Conservation (phyloP, 2,113 vertebrate species). For the Macaca mulatta region DNA sequence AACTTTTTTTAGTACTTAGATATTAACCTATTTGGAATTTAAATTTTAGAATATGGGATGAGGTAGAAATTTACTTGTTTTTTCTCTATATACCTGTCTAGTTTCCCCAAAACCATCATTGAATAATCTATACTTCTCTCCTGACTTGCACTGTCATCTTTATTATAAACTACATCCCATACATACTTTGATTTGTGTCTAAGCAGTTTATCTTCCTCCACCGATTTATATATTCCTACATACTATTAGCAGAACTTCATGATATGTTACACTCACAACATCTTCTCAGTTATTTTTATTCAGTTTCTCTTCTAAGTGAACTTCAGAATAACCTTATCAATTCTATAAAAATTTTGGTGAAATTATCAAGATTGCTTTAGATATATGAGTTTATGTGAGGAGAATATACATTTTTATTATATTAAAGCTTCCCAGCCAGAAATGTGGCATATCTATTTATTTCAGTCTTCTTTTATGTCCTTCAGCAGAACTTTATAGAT, state of each 20-base stretch:
- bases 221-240: not conserved
- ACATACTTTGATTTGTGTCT: not conserved
- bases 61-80: not conserved
- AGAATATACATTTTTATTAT: conserved; percentile 1
- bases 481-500: not conserved
- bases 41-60: not conserved
- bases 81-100: not conserved
- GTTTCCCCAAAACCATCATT: conserved; percentile 25
- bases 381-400: not conserved
- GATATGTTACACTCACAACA: not conserved
- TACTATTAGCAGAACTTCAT: not conserved
- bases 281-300: conserved; percentile 33
- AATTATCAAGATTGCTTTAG: not conserved
- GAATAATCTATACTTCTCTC: not conserved
- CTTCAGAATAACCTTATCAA: conserved; percentile 23
- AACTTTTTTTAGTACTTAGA: not conserved
- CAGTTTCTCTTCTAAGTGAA: conserved; percentile 26
- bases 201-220: not conserved
- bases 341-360: conserved; percentile 7
- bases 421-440: not conserved
- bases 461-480: not conserved
- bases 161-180: not conserved
- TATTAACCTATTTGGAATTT: not conserved
- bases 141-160: conserved; percentile 9
- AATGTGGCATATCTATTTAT: not conserved